Evolutionary conservation across 30 jellyfish, hydroid and myxozoan genomes (phyloP), one percentile per base, ranked within the genome.

Genomic region (Pelagia noctiluca): DNA sequence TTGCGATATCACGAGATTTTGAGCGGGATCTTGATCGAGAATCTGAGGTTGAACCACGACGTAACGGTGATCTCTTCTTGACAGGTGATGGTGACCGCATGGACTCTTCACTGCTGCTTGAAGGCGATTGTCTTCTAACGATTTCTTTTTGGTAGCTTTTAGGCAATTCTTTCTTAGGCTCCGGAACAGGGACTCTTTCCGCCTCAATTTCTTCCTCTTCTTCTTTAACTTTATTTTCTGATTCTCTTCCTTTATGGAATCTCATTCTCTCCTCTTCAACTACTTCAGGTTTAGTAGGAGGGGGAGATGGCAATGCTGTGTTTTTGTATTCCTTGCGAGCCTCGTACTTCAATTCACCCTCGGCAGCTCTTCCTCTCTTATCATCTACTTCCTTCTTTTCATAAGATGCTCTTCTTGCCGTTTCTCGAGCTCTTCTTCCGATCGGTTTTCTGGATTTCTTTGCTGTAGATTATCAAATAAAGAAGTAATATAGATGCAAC

Each of bases 1-100:
- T 76, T n/a, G 30, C 88, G 35, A 8, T 4, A 5, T 38, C 37
- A 4, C 87, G 37, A 29, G 91, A 76, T 16, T 33, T 33, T 1
- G 88, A 76, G 38, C 88, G 69, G 26, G 91, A 88, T 11, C 97
- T 79, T 13, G 86, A 71, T 3, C 96, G 89, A 22, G 98, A 92
- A 25, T 69, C 88, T 30, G 97, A 87, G 26, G 96, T 68, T 8
- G 90, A 83, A 29, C 96, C 81, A 31, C 71, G 90, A 1, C 85
- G 62, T 2, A 95, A 63, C 0, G 90, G 28, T 5, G 57, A 33
- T 34, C 84, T 61, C 47, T 73, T 74, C 24, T 90, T 31, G 7
- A 46, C 71, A 21, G 96, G 89, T 24, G 97, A 47, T n/a, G 85
- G 74, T 12, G 84, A 89, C 21, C 61, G 85, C 57, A 23, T 54